Evolutionary conservation across 2,113 vertebrate species (phyloP).

Genomic region (Sapayoa aenigma): DNA sequence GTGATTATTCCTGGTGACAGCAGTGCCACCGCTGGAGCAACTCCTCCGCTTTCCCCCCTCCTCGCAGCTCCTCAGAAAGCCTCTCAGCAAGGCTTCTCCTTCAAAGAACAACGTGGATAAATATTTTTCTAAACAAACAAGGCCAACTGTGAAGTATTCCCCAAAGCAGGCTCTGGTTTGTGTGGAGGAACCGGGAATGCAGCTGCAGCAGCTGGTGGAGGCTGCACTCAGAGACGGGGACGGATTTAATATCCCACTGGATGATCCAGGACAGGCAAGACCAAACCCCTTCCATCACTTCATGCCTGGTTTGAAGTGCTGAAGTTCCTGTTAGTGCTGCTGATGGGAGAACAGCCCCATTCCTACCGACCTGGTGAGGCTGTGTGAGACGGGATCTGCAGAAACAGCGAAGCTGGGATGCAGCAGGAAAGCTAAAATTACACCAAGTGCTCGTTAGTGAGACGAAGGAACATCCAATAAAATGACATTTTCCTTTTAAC

Average conservation of each 20-base stretch:
- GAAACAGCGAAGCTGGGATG: neutral
- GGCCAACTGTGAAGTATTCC: conserved; percentile 53
- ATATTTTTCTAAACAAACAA: conserved; percentile 63
- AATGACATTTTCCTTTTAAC: neutral
- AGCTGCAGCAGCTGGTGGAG: conserved; percentile 46
- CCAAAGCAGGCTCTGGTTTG: conserved; percentile 31
- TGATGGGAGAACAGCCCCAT: neutral
- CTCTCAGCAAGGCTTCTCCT: neutral
- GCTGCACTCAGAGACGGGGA: neutral
- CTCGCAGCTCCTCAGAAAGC: neutral
- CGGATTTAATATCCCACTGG: neutral
- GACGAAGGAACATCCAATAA: neutral
- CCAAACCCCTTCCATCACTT: neutral
- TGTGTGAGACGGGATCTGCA: neutral
- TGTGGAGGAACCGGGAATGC: conserved; percentile 4
- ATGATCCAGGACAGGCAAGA: neutral
- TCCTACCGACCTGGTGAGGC: neutral
- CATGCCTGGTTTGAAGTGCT: neutral
- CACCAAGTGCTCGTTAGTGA: neutral
- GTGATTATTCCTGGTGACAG: rapidly evolving
- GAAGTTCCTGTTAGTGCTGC: neutral
- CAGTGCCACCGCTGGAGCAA: neutral
- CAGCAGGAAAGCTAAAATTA: neutral
- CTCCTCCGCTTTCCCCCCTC: neutral
- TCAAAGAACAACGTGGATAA: neutral